Conservation (phyloP, 2,888 invertebrate genomes). For the Helleia helle region DNA sequence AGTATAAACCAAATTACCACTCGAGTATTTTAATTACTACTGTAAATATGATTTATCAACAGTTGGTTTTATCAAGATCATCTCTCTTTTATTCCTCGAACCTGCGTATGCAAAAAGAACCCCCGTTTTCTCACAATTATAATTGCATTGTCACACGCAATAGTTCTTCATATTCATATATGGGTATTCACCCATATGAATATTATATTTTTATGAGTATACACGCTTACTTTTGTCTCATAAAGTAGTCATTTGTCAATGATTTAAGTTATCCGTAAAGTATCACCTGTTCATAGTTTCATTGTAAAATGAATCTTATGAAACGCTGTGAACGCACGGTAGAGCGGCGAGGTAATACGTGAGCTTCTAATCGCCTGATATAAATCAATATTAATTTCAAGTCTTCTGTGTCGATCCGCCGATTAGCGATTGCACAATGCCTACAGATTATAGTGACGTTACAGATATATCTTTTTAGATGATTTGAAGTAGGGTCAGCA, state of each 20-base stretch:
- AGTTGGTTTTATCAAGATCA: constrained; percentile 21
- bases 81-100: constrained; percentile 20
- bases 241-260: constrained; percentile 20
- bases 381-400: constrained; percentile 72
- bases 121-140: constrained; percentile 20
- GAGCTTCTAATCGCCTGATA: constrained; percentile 63
- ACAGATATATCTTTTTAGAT: constrained; percentile 68
- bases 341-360: constrained; percentile 43
- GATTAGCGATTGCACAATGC: constrained; percentile 71
- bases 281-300: constrained; percentile 13
- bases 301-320: constrained; percentile 14
- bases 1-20: no score
- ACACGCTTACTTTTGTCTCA: constrained; percentile 9
- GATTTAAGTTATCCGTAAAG: constrained; percentile 18
- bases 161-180: constrained; percentile 15
- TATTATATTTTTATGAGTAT: constrained; percentile 16
- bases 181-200: no score
- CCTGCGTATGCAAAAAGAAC: constrained; percentile 20
- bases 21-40: no score
- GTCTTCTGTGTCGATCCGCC: constrained; percentile 56
- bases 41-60: constrained; percentile 3
- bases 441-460: constrained; percentile 57
- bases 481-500: constrained; percentile 54
- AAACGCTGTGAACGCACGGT: constrained; percentile 25
- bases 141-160: constrained; percentile 23